Evolutionary conservation across 2,888 invertebrate genomes (phyloP).

Genomic region (Dasypogon diadema): DNA sequence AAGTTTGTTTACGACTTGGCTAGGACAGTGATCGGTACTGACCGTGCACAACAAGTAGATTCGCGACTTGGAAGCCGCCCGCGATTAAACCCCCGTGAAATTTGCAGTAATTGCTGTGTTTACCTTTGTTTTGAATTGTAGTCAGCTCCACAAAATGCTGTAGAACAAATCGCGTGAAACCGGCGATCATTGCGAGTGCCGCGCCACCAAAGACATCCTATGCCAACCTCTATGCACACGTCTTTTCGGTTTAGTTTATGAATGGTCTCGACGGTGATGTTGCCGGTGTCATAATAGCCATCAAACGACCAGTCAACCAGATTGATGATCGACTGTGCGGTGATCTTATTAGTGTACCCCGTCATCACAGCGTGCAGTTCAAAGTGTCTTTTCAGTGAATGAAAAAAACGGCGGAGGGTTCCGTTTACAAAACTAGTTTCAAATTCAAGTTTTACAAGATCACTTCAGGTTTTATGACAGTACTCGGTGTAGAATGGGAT

Average conservation of each 20-base stretch:
- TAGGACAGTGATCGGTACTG: not conserved
- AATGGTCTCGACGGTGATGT: not conserved
- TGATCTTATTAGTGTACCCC: conserved; percentile 43
- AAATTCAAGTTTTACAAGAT: conserved; percentile 57
- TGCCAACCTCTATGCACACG: not conserved
- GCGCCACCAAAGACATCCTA: not conserved
- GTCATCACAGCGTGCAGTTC: conserved; percentile 50
- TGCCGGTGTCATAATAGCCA: conserved; percentile 10
- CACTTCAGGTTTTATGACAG: conserved; percentile 54
- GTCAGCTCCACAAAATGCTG: not conserved
- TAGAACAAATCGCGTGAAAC: not conserved
- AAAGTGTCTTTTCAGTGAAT: conserved; percentile 43
- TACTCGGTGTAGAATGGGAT: conserved; percentile 51
- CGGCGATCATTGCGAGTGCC: not conserved
- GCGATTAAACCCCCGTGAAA: not conserved
- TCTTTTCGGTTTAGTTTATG: not conserved
- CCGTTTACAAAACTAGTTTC: conserved; percentile 53
- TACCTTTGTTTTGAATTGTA: not conserved
- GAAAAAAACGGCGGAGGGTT: conserved; percentile 52
- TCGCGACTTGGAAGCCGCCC: no score
- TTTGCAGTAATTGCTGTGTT: not conserved
- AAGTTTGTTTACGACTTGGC: not conserved
- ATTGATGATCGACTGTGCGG: conserved; percentile 20
- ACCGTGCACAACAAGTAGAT: not conserved
- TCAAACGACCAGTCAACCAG: conserved; percentile 7